phyloP scores from a whole-genome alignment of 2,113 vertebrate genomes.

The Syngnathoides biaculeatus region DNA sequence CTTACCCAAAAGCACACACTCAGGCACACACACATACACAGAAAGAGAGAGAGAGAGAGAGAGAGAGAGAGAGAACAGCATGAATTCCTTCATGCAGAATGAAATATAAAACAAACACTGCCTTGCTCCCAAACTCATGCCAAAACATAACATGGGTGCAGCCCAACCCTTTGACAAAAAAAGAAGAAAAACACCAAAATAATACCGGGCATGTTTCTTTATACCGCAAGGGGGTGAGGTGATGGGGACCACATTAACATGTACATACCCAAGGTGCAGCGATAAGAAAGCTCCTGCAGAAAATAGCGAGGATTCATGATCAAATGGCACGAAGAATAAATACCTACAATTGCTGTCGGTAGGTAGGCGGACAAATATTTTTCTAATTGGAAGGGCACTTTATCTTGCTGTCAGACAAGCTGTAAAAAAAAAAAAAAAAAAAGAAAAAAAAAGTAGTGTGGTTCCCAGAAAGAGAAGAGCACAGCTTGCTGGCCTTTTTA shows the following conservation, averaged over 20 bases:
- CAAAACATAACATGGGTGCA: constrained; percentile 34
- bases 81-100: constrained; percentile 53
- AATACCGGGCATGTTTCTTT: constrained; percentile 50
- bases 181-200: constrained; percentile 39
- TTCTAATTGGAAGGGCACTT: constrained; percentile 81
- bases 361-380: constrained; percentile 79
- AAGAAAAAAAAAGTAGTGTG: constrained; percentile 69
- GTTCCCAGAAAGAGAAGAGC: constrained; percentile 76
- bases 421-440: constrained; percentile 78
- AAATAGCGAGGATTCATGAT: constrained; percentile 62
- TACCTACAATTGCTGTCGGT: constrained; percentile 56
- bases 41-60: neutral
- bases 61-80: constrained; percentile 11
- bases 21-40: constrained; percentile 54
- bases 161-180: constrained; percentile 30
- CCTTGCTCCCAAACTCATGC: constrained; percentile 32
- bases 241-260: constrained; percentile 46
- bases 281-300: constrained; percentile 51
- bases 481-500: constrained; percentile 75
- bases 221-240: constrained; percentile 40
- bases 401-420: constrained; percentile 79
- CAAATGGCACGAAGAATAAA: constrained; percentile 69
- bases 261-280: constrained; percentile 40
- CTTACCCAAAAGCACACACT: constrained; percentile 38
- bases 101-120: constrained; percentile 41